Evolutionary conservation across 2,888 invertebrate species (phyloP).

Genomic region (Synergus umbraculus): DNA sequence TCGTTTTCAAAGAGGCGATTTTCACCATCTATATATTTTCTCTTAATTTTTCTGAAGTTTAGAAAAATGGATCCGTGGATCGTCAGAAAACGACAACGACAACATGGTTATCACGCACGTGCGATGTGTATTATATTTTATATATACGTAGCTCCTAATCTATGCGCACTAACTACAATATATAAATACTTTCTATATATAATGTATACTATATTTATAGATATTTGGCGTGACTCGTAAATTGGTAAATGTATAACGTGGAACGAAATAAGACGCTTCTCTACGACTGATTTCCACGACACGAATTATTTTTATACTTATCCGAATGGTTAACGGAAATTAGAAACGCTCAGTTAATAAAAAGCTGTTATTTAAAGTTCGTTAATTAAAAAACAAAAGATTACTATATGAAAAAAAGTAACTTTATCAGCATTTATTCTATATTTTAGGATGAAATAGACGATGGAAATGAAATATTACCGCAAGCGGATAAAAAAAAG

Average conservation of each 20-base stretch:
- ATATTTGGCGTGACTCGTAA: slow-evolving; percentile 40
- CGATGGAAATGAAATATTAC: slow-evolving; percentile 5
- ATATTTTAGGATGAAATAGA: neutral
- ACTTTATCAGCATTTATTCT: neutral
- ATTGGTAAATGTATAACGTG: slow-evolving; percentile 31
- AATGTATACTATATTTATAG: slow-evolving; percentile 10
- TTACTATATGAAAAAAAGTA: neutral
- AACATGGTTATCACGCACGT: slow-evolving; percentile 25
- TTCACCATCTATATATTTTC: neutral
- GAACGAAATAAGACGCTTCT: slow-evolving; percentile 23
- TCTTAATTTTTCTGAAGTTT: slow-evolving; percentile 4
- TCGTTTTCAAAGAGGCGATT: slow-evolving; percentile 14
- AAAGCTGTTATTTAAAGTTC: slow-evolving; percentile 1
- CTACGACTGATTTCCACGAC: slow-evolving; percentile 29
- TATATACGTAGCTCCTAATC: slow-evolving; percentile 33
- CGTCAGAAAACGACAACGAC: slow-evolving; percentile 9
- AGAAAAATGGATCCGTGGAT: slow-evolving; percentile 2
- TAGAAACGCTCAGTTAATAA: neutral
- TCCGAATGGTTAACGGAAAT: slow-evolving; percentile 17
- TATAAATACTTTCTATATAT: slow-evolving; percentile 37
- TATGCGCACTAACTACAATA: slow-evolving; percentile 38
- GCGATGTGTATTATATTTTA: slow-evolving; percentile 12
- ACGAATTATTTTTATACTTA: slow-evolving; percentile 7
- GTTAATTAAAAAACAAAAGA: neutral
- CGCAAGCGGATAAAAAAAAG: neutral